Percentiles rank a stretch among this genome's conserved stretches.
phyloP scores from a whole-genome alignment of 2,113 vertebrate genomes.

The Lagenorhynchus albirostris region DNA sequence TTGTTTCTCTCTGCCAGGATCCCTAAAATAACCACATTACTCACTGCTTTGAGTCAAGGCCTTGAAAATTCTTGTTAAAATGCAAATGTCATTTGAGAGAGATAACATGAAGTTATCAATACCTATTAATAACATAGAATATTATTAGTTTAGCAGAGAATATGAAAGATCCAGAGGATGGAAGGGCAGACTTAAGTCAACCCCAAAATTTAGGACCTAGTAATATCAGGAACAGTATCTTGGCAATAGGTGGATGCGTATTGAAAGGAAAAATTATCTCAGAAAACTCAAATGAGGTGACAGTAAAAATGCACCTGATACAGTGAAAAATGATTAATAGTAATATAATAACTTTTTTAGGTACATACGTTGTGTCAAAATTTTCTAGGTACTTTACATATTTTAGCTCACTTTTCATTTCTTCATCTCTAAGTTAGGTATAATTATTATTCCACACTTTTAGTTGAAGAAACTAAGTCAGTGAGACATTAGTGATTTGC shows the following conservation, averaged over 20 bases:
- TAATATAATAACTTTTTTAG: not conserved
- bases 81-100: conserved; percentile 60
- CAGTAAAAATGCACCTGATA: not conserved
- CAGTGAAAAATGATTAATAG: not conserved
- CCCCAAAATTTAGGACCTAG: not conserved
- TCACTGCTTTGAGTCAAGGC: conserved; percentile 67
- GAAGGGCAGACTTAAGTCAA: conserved; percentile 16
- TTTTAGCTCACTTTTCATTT: not conserved
- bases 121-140: conserved; percentile 66
- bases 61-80: conserved; percentile 69
- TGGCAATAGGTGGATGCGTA: not conserved
- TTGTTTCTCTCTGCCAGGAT: conserved; percentile 55
- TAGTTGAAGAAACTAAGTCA: not conserved
- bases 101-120: conserved; percentile 56
- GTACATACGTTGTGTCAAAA: not conserved
- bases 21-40: conserved; percentile 68
- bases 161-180: not conserved
- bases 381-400: not conserved
- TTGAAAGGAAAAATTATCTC: not conserved
- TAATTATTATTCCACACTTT: not conserved
- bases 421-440: not conserved
- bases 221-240: not conserved
- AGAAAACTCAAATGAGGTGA: not conserved
- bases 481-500: not conserved
- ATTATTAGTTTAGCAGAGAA: not conserved